Conservation (phyloP, 30 jellyfish, hydroid and myxozoan species). For the Cassiopea xamachana region DNA sequence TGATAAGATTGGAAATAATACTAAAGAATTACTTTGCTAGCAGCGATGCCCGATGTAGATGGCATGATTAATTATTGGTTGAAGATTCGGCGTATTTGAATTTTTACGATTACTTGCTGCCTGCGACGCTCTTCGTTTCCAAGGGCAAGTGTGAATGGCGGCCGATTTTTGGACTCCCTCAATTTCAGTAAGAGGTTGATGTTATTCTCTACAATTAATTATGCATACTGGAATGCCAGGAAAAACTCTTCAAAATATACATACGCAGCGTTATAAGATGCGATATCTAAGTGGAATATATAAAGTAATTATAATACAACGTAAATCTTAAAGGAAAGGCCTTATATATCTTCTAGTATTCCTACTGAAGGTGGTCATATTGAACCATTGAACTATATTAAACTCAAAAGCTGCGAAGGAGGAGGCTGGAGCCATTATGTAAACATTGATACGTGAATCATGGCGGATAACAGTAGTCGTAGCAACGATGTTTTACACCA, state of each 20-base stretch:
- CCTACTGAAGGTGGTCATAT: not conserved
- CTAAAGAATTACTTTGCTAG: conserved; percentile 25
- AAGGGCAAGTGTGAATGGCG: not conserved
- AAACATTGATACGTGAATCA: not conserved
- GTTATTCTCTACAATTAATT: no score
- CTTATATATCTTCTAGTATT: no score
- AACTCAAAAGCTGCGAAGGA: not conserved
- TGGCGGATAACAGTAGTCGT: conserved; percentile 12
- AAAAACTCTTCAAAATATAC: no score
- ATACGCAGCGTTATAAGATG: no score
- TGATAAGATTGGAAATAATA: no score
- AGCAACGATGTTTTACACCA: not conserved
- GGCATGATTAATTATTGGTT: conserved; percentile 43
- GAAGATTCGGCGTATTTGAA: not conserved
- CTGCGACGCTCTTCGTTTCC: not conserved
- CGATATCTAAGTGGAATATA: no score
- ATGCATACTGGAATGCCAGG: no score
- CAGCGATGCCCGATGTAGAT: conserved; percentile 56
- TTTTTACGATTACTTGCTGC: not conserved
- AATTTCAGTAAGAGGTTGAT: not conserved
- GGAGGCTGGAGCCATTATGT: not conserved
- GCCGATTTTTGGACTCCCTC: not conserved
- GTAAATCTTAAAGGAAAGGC: no score
- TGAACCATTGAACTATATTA: not conserved
- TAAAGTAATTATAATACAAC: no score